Base-by-base conservation (phyloP, 2,797 vertebrate species). In the Novumbra hubbsi region DNA sequence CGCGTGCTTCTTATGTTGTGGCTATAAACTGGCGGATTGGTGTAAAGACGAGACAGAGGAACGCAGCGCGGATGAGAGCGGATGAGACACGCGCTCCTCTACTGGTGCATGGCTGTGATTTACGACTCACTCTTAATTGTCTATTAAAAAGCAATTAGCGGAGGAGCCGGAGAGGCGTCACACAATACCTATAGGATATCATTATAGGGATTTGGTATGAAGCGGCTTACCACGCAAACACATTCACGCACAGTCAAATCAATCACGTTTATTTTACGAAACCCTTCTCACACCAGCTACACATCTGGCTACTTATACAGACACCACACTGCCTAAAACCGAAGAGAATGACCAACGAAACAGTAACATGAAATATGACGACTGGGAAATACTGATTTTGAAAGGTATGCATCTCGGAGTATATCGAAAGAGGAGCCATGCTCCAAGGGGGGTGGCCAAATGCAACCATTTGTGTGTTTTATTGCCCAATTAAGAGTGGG, bases 61-160 rank as follows among this genome's bases (percentile, higher is more conserved):
- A 90, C 89, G 83, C 87, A 87, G 83, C 77, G 71, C 80, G 80
- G 87, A 55, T 2, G 52, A 55, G 52, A 89, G 86, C 62, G 81
- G 73, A 81, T 73, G 87, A 86, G 88, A 88, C 87, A 86, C 86
- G 87, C 5, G n/a, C 19, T 74, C 77, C 84, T 87, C 88, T 82
- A 88, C 63, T 27, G 9, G 55, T 68, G 55, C 78, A 87, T 72
- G 49, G 78, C 83, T 79, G 85, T 93, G 91, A 94, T 93, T 93
- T 92, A 94, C 89, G 89, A 92, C 88, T 83, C 78, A 57, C 80
- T 91, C 88, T 91, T 93, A 92, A 93, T 93, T 93, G 93, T 93
- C 92, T 91, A 93, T 94, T 93, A 93, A 94, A 93, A 93, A 90
- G 90, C 92, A 92, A 94, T 94, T 93, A 92, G 86, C 83, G 87